Base-by-base conservation (phyloP, 2,888 invertebrate species). In the Drosophila anomelani region DNA sequence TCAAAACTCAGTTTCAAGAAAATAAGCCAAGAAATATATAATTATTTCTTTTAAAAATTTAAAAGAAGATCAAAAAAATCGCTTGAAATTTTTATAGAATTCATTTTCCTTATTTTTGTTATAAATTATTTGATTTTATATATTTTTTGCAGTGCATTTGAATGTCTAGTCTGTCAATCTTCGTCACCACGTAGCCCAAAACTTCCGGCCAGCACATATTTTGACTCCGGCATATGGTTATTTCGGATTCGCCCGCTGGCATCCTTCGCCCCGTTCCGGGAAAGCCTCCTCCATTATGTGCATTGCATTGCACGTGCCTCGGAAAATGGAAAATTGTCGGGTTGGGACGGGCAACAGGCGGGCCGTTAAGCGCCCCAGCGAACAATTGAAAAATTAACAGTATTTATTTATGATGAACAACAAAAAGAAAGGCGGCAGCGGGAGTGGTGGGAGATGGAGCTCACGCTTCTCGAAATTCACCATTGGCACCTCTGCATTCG, bases 311-410 rank as follows among this genome's bases (percentile, higher is more conserved):
- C 75, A 73, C 72, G 72, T 73, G 72, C 66, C 72, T 15, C 44
- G 41, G 32, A 51, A 51, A 51, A 51, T 34, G 51, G 51, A 51
- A 51, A 51, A 51, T 44, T 17, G 13, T 17, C 12, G 12, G 26
- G 17, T 15, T 34, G 23, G 39, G 46, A 10, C 1, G 49, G 49
- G 38, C 63, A 60, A 67, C 69, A 63, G 61, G 75, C 62, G 53
- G 64, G 74, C 73, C 69, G 82, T 82, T 87, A 80, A 82, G 63
- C 73, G 80, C 67, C 75, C 77, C 38, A 43, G 58, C 57, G 79
- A 75, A 86, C 86, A 88, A 84, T 84, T 84, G 84, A 84, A 84
- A 88, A 88, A 84, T 84, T 88, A 84, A 84, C 88, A 84, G 86
- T 84, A 88, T 84, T 84, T 88, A 88, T 84, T 88, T 88, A 84